phyloP scores from a whole-genome alignment of 2,113 vertebrate species.

The Chaetodon trifascialis region DNA sequence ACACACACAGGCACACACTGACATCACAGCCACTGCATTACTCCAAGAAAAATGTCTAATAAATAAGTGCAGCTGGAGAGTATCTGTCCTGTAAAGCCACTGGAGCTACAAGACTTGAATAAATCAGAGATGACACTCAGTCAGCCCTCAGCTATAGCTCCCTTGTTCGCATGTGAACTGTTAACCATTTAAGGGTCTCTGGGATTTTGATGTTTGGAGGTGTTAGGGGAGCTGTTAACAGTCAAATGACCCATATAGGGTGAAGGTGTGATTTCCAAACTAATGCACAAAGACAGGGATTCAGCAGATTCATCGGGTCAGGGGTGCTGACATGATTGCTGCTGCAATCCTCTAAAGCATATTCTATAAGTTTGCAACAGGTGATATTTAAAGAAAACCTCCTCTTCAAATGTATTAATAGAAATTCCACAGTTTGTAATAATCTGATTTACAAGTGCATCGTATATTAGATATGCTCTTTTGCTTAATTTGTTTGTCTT shows the following conservation, averaged over 20 bases:
- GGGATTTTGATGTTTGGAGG: neutral
- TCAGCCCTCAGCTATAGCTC: neutral
- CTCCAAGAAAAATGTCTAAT: constrained; percentile 29
- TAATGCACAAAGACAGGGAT: neutral
- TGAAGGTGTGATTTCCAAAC: neutral
- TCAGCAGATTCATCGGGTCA: neutral
- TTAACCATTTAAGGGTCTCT: neutral
- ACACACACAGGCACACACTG: constrained; percentile 18
- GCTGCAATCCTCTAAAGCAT: neutral
- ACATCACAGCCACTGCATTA: constrained; percentile 50
- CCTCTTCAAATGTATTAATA: too few relatives aligned
- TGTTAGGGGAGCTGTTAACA: neutral
- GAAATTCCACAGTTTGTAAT: too few relatives aligned
- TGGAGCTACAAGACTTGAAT: constrained; percentile 28
- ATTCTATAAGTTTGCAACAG: neutral
- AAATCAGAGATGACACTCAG: constrained; percentile 21
- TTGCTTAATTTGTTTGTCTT: too few relatives aligned
- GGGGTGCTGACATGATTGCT: neutral
- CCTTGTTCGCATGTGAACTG: constrained; percentile 6
- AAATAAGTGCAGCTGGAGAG: constrained; percentile 59
- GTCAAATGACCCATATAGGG: neutral
- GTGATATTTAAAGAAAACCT: too few relatives aligned
- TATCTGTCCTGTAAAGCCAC: constrained; percentile 17
- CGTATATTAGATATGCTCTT: too few relatives aligned
- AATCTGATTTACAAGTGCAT: too few relatives aligned